These are phyloP conservation scores for Struthio camelus DNA, from an alignment of 2,113 vertebrate species.

Conservation along the genomic window DNA sequence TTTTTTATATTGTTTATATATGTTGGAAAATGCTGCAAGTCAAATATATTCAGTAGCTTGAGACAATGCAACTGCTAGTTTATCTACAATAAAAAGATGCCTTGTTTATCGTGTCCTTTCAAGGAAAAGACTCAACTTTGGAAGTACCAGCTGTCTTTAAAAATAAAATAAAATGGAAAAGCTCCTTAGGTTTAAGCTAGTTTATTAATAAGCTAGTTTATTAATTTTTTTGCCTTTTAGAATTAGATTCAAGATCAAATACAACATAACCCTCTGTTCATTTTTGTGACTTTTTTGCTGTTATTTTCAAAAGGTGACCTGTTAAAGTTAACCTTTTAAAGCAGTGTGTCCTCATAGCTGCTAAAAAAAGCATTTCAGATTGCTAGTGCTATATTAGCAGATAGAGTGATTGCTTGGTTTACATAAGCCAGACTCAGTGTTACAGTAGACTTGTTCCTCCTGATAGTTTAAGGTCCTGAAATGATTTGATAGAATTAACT, in stretches of 20 bases:
- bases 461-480: neutral
- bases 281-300: neutral
- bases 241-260: neutral
- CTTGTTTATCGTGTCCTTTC: neutral
- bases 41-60: neutral
- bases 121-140: neutral
- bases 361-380: neutral
- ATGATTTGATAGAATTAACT: conserved; percentile 7
- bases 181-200: no score
- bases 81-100: neutral
- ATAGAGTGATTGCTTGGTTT: neutral
- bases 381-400: neutral
- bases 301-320: neutral
- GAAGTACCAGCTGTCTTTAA: neutral
- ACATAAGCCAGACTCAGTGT: neutral
- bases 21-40: neutral
- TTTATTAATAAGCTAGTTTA: no score
- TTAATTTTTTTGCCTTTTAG: neutral
- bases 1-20: neutral
- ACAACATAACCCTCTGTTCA: neutral
- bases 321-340: neutral
- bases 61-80: neutral
- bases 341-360: neutral
- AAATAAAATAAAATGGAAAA: neutral
- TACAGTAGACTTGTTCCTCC: neutral